Percentiles rank a stretch among this genome's conserved stretches.
These are phyloP conservation scores for Aethes cnicana DNA, from an alignment of 2,888 invertebrate species.

Conservation along the genomic window DNA sequence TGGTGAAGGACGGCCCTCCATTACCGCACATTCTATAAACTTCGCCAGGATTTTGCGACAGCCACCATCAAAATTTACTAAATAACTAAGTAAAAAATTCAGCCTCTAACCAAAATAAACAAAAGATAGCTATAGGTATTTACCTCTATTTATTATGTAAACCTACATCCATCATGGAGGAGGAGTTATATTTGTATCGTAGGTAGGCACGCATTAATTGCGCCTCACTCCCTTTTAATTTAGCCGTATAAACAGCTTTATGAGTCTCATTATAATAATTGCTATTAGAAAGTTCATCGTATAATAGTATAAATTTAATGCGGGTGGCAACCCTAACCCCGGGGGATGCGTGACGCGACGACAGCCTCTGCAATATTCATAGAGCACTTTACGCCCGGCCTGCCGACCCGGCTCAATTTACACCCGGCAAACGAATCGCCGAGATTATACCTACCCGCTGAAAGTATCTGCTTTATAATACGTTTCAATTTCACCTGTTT, in stretches of 20 bases:
- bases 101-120: not conserved
- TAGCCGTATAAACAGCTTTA: conserved; percentile 16
- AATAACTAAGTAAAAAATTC: conserved; percentile 22
- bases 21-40: conserved; percentile 31
- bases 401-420: conserved; percentile 49
- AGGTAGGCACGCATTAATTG: conserved; percentile 2
- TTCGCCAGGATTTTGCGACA: conserved; percentile 26
- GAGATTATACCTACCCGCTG: conserved; percentile 27
- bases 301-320: conserved; percentile 32
- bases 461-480: conserved; percentile 29
- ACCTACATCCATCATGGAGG: no score
- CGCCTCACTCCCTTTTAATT: conserved; percentile 13
- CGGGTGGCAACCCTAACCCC: conserved; percentile 35
- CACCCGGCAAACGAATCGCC: conserved; percentile 39
- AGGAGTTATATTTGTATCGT: no score
- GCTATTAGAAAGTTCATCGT: conserved; percentile 21
- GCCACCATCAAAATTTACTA: conserved; percentile 27
- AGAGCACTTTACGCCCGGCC: conserved; percentile 61
- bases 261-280: conserved; percentile 27
- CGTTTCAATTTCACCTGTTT: conserved; percentile 23
- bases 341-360: conserved; percentile 54
- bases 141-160: not conserved
- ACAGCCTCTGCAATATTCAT: conserved; percentile 73
- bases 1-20: conserved; percentile 23
- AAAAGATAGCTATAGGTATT: no score